Percentiles rank a stretch among this genome's conserved stretches.
phyloP scores from a whole-genome alignment of 1,140 invertebrate species.

The Luehdorfia chinensis region DNA sequence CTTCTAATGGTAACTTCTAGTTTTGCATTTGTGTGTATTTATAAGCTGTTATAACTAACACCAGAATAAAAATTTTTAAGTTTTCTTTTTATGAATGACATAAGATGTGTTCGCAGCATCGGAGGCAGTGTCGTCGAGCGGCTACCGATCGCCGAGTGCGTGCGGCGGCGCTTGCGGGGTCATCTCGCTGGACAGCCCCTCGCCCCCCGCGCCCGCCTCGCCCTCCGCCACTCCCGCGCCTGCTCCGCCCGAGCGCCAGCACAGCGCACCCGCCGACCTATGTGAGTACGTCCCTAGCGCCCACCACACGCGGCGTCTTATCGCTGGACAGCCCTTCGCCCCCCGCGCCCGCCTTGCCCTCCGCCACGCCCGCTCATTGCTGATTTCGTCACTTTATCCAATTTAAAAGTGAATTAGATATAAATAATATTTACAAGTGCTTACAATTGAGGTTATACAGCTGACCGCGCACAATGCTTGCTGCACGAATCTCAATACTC shows the following conservation, averaged over 20 bases:
- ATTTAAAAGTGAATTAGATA: too few relatives aligned
- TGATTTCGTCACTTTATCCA: too few relatives aligned
- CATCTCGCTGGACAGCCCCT: conserved; percentile 79
- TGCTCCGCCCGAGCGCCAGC: conserved; percentile 21
- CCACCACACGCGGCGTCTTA: conserved; percentile 64
- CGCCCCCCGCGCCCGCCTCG: conserved; percentile 67
- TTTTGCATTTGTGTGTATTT: too few relatives aligned
- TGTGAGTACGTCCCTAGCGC: too few relatives aligned
- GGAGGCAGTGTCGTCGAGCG: conserved; percentile 77
- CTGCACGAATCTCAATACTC: too few relatives aligned
- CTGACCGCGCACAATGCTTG: too few relatives aligned
- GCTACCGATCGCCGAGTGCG: conserved; percentile 70
- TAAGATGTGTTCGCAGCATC: conserved; percentile 31
- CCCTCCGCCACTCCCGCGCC: conserved; percentile 31
- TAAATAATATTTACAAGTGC: too few relatives aligned
- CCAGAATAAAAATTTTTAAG: too few relatives aligned
- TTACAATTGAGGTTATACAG: too few relatives aligned
- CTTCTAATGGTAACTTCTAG: conserved; percentile 50
- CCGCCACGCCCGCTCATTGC: conserved; percentile 26
- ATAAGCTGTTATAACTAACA: too few relatives aligned
- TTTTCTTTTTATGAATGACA: too few relatives aligned
- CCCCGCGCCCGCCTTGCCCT: conserved; percentile 55
- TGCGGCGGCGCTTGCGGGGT: conserved; percentile 45
- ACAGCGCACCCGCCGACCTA: conserved; percentile 15
- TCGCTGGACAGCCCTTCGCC: conserved; percentile 79